Base-by-base conservation (phyloP, 2,113 vertebrate genomes). In the Merops nubicus region DNA sequence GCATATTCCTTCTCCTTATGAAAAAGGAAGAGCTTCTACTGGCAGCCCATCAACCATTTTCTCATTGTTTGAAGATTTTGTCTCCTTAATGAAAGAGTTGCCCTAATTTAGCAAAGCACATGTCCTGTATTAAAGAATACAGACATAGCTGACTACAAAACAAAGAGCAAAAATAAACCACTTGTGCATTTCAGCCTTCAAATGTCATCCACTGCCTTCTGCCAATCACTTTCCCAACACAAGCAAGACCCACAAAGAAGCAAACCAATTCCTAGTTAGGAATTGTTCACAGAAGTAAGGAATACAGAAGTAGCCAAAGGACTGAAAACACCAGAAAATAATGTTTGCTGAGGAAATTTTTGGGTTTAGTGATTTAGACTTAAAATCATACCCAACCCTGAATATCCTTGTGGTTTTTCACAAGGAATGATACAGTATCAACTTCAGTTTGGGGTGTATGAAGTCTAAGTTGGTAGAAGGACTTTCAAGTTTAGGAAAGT, bases 201-300 rank as follows among this genome's bases (percentile, higher is more conserved):
- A 63, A 94, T 89, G 73, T 78, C 89, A 96, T 70, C 38, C 38
- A 9, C 38, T 93, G 83, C 47, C 51, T 87, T 63, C 89, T 93
- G 93, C 86, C 94, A 95, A 54, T 96, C 95, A 93, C 47, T 87
- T 54, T 19, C 60, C 68, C 80, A 95, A 86, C 29, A 50, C 54
- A 93, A 93, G 95, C 76, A 96, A 89, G 54, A 43, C 50, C 33
- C 47, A 87, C 1, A 5, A 78, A 92, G 91, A 63, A 84, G 43
- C 64, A 96, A 96, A 93, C 21, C n/a, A 96, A 86, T 62, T 95
- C 94, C 94, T 95, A 96, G 94, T 96, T 91, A 95, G 91, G 95
- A 96, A 95, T 28, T 89, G 83, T 78, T 96, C 43, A 12, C 69
- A 78, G 51, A 86, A 91, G 18, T 50, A 29, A 89, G 23, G 86